Percentiles rank a stretch among this genome's conserved stretches.
Conservation (phyloP, 2,113 vertebrate species). For the Onychorhynchus coronatus region DNA sequence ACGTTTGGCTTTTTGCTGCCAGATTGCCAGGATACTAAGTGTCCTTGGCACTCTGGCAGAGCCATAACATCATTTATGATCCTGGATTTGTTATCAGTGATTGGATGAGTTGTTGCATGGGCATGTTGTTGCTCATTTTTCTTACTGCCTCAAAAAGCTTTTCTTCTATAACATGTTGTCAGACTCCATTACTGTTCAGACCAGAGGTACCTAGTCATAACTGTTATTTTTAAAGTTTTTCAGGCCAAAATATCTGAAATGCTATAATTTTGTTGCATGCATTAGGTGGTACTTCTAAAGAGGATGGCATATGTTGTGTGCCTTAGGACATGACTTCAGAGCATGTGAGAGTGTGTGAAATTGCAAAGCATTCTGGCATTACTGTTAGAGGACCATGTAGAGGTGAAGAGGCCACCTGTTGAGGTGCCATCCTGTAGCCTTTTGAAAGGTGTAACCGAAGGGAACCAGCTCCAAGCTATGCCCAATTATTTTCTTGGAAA, state of each 20-base stretch:
- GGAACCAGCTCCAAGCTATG: not conserved
- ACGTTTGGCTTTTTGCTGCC: not conserved
- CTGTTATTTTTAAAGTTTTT: not conserved
- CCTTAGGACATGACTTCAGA: not conserved
- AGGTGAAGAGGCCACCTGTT: not conserved
- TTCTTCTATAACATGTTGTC: not conserved
- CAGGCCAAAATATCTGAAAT: not conserved
- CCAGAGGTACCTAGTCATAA: not conserved
- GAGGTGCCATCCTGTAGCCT: not conserved
- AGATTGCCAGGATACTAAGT: not conserved
- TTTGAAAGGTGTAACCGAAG: not conserved
- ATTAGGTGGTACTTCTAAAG: not conserved
- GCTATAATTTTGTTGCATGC: accelerated
- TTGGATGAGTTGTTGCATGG: not conserved
- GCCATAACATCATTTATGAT: not conserved
- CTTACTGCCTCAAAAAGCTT: not conserved
- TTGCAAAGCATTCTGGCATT: not conserved
- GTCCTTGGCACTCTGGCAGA: not conserved
- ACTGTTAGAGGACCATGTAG: not conserved
- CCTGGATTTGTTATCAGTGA: not conserved
- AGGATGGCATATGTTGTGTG: not conserved
- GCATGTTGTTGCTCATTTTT: not conserved
- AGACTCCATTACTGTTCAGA: not conserved
- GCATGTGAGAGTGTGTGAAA: accelerated
- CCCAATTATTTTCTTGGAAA: not conserved